phyloP scores from a whole-genome alignment of 2,113 vertebrate species.

The Tauraco erythrolophus region DNA sequence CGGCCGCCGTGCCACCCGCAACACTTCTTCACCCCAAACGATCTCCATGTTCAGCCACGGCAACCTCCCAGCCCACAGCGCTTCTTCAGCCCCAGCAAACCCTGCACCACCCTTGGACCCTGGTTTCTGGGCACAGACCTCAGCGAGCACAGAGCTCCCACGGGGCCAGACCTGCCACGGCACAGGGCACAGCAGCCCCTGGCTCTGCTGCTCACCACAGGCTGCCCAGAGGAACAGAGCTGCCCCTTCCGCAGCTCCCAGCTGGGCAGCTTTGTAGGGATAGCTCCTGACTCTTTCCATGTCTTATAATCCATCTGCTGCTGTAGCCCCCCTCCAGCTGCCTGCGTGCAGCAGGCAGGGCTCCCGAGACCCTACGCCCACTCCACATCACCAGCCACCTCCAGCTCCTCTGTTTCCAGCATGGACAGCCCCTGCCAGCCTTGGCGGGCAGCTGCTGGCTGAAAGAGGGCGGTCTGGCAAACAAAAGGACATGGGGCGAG shows the following conservation, averaged over 20 bases:
- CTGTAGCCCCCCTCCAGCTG: not conserved
- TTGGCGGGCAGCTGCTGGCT: not conserved
- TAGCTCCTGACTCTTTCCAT: not conserved
- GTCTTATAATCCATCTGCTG: not conserved
- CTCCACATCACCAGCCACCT: fast-evolving
- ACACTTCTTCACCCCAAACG: fast-evolving
- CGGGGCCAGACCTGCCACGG: fast-evolving
- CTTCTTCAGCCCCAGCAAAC: not conserved
- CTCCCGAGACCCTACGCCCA: fast-evolving
- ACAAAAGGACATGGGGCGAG: fast-evolving
- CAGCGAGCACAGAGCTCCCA: fast-evolving
- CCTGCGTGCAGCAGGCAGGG: not conserved
- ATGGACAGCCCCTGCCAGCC: not conserved
- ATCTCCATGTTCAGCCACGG: not conserved
- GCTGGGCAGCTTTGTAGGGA: no score
- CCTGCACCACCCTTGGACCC: fast-evolving
- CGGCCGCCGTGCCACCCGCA: not conserved
- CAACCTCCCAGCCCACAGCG: not conserved
- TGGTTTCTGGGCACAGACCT: not conserved
- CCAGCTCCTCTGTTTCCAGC: not conserved
- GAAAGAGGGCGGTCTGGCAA: not conserved
- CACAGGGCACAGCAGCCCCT: not conserved
- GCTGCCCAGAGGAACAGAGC: not conserved
- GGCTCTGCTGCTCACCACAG: not conserved
- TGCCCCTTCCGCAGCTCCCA: not conserved